phyloP scores from a whole-genome alignment of 2,888 invertebrate genomes.

The Penaeus monodon region DNA sequence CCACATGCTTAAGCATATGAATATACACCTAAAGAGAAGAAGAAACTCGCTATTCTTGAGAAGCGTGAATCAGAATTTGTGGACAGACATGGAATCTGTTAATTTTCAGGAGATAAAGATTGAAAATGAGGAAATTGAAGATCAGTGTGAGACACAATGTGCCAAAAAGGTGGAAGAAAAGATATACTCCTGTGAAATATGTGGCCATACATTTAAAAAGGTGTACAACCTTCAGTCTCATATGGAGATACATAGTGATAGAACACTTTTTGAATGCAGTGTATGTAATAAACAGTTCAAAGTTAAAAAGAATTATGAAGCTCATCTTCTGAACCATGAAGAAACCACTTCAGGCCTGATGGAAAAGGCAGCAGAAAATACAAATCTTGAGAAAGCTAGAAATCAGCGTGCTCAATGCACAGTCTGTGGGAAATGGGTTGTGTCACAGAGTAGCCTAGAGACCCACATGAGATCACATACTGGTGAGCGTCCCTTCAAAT shows the following conservation, averaged over 20 bases:
- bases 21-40: slow-evolving; percentile 25
- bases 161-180: slow-evolving; percentile 2
- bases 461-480: slow-evolving; percentile 44
- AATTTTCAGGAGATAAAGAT: background rate
- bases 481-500: slow-evolving; percentile 35
- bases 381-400: slow-evolving; percentile 21
- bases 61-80: background rate
- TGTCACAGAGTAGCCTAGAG: slow-evolving; percentile 43
- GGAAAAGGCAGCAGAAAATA: background rate
- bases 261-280: slow-evolving; percentile 28
- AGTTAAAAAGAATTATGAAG: slow-evolving; percentile 42
- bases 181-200: slow-evolving; percentile 16
- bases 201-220: slow-evolving; percentile 40
- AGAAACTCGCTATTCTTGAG: background rate
- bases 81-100: background rate
- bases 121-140: slow-evolving; percentile 1
- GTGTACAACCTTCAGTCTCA: slow-evolving; percentile 35
- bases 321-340: slow-evolving; percentile 43
- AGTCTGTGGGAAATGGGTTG: slow-evolving; percentile 49
- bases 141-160: no score
- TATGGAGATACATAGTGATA: slow-evolving; percentile 28
- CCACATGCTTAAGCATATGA: slow-evolving; percentile 49
- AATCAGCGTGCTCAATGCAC: slow-evolving; percentile 32
- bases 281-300: slow-evolving; percentile 45
- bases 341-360: background rate